Conservation (phyloP, 2,888 invertebrate genomes). For the Chesias legatella region DNA sequence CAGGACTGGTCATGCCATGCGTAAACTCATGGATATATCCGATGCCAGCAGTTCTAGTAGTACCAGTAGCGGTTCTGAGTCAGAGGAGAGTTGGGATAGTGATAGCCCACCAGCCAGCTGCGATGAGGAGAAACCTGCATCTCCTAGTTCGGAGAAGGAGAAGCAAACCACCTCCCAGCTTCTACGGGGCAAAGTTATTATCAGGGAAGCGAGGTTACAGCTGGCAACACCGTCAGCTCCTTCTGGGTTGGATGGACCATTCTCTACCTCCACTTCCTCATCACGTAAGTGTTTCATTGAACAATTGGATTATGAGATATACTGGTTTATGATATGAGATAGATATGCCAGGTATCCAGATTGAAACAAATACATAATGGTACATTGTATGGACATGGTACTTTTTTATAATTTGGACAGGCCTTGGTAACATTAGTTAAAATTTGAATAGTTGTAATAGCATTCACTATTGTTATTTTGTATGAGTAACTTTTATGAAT, state of each 20-base stretch:
- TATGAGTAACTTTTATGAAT: no score
- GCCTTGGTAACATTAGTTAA: no score
- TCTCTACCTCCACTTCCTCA: constrained; percentile 72
- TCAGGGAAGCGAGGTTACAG: constrained; percentile 85
- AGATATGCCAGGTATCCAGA: no score
- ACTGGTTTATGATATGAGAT: no score
- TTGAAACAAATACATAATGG: no score
- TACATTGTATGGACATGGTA: no score
- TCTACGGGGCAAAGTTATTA: constrained; percentile 83
- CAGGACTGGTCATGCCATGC: constrained; percentile 68
- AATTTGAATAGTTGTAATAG: no score
- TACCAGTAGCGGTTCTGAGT: constrained; percentile 68
- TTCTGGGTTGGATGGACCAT: constrained; percentile 83
- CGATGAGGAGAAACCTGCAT: constrained; percentile 53
- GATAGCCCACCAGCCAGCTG: constrained; percentile 61
- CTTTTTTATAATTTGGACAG: no score
- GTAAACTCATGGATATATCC: constrained; percentile 73
- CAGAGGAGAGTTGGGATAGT: constrained; percentile 72
- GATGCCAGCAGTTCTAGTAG: constrained; percentile 73
- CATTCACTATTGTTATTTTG: no score
- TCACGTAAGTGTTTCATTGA: constrained; percentile 55
- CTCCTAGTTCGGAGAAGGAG: constrained; percentile 71
- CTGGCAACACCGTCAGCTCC: constrained; percentile 70
- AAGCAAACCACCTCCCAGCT: constrained; percentile 71
- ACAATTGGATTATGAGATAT: neutral